Conservation (phyloP, 2,113 vertebrate genomes). For the Loxodonta africana region DNA sequence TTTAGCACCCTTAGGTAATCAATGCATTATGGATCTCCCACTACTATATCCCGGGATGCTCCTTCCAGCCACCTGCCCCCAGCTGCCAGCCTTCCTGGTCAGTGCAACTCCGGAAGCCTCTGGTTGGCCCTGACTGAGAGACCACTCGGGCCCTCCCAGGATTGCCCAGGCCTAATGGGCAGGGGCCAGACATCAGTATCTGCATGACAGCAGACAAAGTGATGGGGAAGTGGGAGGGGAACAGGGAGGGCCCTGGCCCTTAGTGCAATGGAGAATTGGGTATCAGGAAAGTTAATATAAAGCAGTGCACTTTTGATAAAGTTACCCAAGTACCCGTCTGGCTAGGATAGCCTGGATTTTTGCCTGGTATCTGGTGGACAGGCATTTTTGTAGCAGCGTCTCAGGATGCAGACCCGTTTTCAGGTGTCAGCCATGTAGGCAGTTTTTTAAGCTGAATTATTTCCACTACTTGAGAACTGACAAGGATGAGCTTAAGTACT, state of each 20-base stretch:
- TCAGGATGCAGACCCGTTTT: conserved; percentile 48
- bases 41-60: neutral
- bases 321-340: neutral
- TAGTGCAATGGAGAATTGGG: neutral
- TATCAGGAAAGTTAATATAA: neutral
- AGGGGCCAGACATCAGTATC: neutral
- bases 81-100: neutral
- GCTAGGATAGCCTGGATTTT: neutral
- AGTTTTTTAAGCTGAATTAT: conserved; percentile 65
- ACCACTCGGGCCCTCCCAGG: too few species aligned
- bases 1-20: too few species aligned
- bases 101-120: neutral
- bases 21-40: neutral
- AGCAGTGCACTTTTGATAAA: neutral
- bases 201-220: neutral
- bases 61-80: neutral
- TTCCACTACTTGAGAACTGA: conserved; percentile 51
- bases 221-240: neutral
- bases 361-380: neutral
- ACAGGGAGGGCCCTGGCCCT: neutral
- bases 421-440: conserved; percentile 34
- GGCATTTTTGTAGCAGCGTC: neutral
- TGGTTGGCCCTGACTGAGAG: neutral
- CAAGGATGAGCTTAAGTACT: conserved; percentile 31
- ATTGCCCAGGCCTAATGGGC: neutral